Base-by-base conservation (phyloP, 53 echinoderm and acorn worm genomes). In the Patiria pectinifera region DNA sequence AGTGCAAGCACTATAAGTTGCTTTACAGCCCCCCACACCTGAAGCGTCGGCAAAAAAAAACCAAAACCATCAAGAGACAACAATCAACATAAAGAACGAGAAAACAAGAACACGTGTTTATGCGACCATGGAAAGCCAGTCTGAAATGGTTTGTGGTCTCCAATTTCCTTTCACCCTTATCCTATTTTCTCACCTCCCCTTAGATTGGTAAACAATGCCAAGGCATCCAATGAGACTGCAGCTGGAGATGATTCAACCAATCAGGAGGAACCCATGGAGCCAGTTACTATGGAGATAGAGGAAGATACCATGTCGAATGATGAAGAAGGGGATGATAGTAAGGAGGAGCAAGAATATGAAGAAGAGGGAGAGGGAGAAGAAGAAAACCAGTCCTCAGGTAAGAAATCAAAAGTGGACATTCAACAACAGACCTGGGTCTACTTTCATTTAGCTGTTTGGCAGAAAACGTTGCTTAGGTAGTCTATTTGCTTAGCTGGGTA, bases 331-430 rank as follows among this genome's bases (percentile, higher is more conserved):
- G 92, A 91, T 48, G 86, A 63, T 25, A 83, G 87, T 6, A 58
- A 91, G 22, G 96, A 96, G 85, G 96, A 96, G 81, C 84, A 85
- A 60, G 96, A 96, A 77, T 96, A 96, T 76, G 96, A 96, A 72
- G 96, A 96, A 44, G 96, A 92, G 35, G 92, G 76, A 23, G 94
- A 87, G 12, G 93, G 87, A 53, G 94, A 93, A 24, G 89, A 83
- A 24, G 94, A 87, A 18, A 60, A 84, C 25, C 82, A 81, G 23
- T 62, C 59, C 48, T 87, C 93, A 45, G 95, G 95, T 95, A 69
- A 11, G 74, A 23, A 0, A 18, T 66, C 0, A 18, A 53, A 53
- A 53, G 53, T 6, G 53, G 53, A 53, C 0, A 53, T 53, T 53
- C 8, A 8, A 53, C 1, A 53, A 53, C 5, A 8, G 53, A 35